Evolutionary conservation across 1,140 invertebrate genomes (phyloP).

Genomic region (Brachionus angularis): DNA sequence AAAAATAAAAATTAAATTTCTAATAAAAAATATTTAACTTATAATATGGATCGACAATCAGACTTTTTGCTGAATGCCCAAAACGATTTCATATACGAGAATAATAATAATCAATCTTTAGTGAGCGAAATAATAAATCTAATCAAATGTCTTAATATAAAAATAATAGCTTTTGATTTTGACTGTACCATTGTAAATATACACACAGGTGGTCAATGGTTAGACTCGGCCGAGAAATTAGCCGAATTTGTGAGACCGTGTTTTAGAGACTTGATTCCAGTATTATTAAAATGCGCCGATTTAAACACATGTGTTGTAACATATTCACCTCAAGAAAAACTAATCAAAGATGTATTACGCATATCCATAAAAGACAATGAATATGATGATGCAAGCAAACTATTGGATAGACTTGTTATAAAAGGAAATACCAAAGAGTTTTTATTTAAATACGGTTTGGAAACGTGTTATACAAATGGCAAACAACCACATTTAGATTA

Average conservation of each 20-base stretch:
- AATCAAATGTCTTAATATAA: constrained; percentile 46
- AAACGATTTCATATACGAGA: no score
- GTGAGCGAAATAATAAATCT: background rate
- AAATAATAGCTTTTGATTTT: constrained; percentile 55
- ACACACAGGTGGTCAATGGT: constrained; percentile 55
- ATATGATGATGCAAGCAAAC: background rate
- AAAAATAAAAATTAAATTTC: no score
- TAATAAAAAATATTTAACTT: no score
- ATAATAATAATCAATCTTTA: no score
- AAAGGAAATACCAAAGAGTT: constrained; percentile 35
- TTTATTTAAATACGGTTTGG: background rate
- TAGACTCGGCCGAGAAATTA: constrained; percentile 50
- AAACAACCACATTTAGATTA: constrained; percentile 33
- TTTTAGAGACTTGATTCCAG: constrained; percentile 51
- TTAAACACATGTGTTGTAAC: constrained; percentile 54
- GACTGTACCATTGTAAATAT: constrained; percentile 54
- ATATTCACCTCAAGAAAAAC: constrained; percentile 50
- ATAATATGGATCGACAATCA: no score
- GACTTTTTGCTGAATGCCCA: no score
- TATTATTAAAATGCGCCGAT: constrained; percentile 46
- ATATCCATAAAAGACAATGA: constrained; percentile 14
- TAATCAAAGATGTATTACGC: constrained; percentile 52
- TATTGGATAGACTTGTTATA: constrained; percentile 11
- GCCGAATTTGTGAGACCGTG: constrained; percentile 51
- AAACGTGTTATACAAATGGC: constrained; percentile 16